Base-by-base conservation (phyloP, 53 echinoderm and acorn worm genomes). In the Echinometra lucunter region DNA sequence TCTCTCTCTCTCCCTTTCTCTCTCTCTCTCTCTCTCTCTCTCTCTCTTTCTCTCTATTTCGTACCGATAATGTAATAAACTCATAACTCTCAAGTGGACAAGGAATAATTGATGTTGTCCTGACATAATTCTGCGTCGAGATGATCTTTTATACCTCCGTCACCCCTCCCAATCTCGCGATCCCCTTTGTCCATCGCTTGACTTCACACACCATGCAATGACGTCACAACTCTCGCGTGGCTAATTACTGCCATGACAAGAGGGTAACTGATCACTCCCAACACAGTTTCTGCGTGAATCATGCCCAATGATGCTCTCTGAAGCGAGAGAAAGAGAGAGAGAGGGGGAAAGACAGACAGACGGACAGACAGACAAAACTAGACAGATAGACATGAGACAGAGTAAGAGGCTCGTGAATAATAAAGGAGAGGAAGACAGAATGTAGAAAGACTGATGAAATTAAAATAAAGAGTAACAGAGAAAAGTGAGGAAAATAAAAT, bases 241-340 rank as follows among this genome's bases (percentile, higher is more conserved):
- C 72, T 72, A 72, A 72, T 72, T 72, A 72, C 72, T 72, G 72
- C 28, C 72, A 72, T 72, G 72, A 12, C 72, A 72, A 72, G 72
- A 72, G 35, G 72, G 35, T 72, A 72, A 72, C 72, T 72, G 72
- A 72, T 72, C 35, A 72, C 72, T 72, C 72, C 72, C 72, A 72
- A 72, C 72, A 32, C 72, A 28, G 72, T 72, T 35, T n/a, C 72
- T 72, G 72, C 72, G 72, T 72, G 72, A 72, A 72, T 72, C 72
- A 35, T 30, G 72, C 32, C 28, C n/a, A 72, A 13, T 3, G 53
- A 72, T 72, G 72, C 30, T 83, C 47, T 44, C 45, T 83, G 47
- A 82, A 93, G 57, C 34, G 57, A 2, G 93, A 47, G 57, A 55
- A 9, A 93, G 93, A 93, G 21, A 32, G 78, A 78, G 49, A 93